Evolutionary conservation across 2,797 vertebrate species (phyloP).

Genomic region (Choloepus didactylus): DNA sequence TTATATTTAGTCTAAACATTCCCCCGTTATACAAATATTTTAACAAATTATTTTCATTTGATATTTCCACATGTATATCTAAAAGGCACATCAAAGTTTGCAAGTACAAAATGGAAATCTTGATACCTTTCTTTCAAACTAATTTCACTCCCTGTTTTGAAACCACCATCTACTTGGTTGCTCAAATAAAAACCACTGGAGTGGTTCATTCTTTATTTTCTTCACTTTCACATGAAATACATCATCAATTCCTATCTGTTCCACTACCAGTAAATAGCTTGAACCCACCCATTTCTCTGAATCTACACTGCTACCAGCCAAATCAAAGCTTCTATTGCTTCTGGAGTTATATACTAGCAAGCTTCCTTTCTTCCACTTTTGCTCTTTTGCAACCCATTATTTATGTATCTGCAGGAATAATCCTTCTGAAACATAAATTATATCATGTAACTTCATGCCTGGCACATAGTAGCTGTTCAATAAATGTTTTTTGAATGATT

Average conservation of each 20-base stretch:
- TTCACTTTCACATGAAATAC: neutral
- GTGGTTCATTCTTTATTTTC: constrained; percentile 1
- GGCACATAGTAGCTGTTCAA: neutral
- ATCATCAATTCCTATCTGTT: neutral
- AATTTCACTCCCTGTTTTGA: neutral
- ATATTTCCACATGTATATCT: neutral
- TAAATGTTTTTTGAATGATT: neutral
- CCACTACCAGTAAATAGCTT: neutral
- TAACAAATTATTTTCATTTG: neutral
- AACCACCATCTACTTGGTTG: neutral
- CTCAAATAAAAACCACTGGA: neutral
- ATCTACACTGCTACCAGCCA: neutral
- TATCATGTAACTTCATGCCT: neutral
- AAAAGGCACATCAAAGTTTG: constrained; percentile 17
- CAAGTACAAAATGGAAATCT: neutral
- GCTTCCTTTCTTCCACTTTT: neutral
- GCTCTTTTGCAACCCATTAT: neutral
- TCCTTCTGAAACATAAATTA: neutral
- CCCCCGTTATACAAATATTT: neutral
- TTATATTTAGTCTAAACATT: constrained; percentile 34
- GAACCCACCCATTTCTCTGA: neutral
- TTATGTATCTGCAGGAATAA: neutral
- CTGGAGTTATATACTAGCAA: neutral
- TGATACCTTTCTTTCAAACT: neutral
- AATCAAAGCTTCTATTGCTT: neutral